These are phyloP conservation scores for Mellilla xanthometata DNA, from an alignment of 2,888 invertebrate genomes.

Conservation along the genomic window DNA sequence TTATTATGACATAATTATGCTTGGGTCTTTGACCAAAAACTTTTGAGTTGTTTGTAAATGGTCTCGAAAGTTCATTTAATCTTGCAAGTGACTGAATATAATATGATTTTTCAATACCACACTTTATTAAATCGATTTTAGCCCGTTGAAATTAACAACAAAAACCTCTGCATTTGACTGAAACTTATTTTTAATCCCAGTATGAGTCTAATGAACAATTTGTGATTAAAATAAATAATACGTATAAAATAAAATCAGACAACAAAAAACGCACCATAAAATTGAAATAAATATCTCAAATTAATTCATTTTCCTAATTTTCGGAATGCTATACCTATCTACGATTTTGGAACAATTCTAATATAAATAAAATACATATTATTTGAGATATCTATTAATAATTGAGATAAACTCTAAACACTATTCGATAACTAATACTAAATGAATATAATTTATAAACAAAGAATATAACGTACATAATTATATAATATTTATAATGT, in stretches of 20 bases:
- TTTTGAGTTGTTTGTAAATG: too few relatives aligned
- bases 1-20: too few relatives aligned
- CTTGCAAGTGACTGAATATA: too few relatives aligned
- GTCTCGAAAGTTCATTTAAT: too few relatives aligned
- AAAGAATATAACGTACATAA: constrained; percentile 4
- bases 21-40: too few relatives aligned
- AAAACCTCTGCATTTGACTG: too few relatives aligned
- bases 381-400: constrained; percentile 26
- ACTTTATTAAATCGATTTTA: too few relatives aligned
- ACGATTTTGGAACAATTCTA: constrained; percentile 19
- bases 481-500: constrained; percentile 6
- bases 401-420: constrained; percentile 20
- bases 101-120: too few relatives aligned
- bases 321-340: constrained; percentile 30
- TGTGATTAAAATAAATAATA: too few relatives aligned
- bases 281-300: constrained; percentile 22
- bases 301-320: constrained; percentile 16
- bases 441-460: constrained; percentile 16
- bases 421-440: constrained; percentile 20
- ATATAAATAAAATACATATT: constrained; percentile 8
- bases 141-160: too few relatives aligned
- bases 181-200: too few relatives aligned
- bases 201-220: too few relatives aligned
- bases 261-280: constrained; percentile 42
- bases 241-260: constrained; percentile 42